Percentiles rank a stretch among this genome's conserved stretches.
These are phyloP conservation scores for Siniperca obscura DNA, from an alignment of 2,797 vertebrate species.

Conservation along the genomic window DNA sequence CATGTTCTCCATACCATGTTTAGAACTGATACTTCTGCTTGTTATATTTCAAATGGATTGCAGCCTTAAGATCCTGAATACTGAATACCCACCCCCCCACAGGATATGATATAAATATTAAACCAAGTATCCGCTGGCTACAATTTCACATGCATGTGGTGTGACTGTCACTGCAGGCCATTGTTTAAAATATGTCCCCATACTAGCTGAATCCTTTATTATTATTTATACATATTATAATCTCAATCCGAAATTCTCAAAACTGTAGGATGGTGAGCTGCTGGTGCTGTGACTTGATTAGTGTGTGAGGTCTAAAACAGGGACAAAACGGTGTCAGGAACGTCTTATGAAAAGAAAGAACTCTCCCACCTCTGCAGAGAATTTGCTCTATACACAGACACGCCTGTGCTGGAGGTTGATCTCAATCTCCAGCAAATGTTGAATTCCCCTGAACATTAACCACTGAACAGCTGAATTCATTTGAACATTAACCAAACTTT, in stretches of 20 bases:
- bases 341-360: constrained; percentile 33
- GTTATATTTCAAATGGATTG: constrained; percentile 58
- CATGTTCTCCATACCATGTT: constrained; percentile 76
- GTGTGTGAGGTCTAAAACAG: constrained; percentile 17
- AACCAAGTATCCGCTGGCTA: constrained; percentile 59
- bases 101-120: constrained; percentile 61
- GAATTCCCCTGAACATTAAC: constrained; percentile 83
- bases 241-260: constrained; percentile 3
- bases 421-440: constrained; percentile 74
- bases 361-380: constrained; percentile 49
- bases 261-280: not conserved
- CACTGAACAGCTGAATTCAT: constrained; percentile 75
- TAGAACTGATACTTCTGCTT: constrained; percentile 61
- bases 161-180: constrained; percentile 23
- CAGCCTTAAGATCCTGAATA: constrained; percentile 49
- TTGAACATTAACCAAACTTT: constrained; percentile 81
- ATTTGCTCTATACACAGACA: constrained; percentile 53
- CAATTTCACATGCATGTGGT: constrained; percentile 60
- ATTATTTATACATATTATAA: constrained; percentile 16
- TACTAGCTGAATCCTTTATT: constrained; percentile 14
- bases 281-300: constrained; percentile 6
- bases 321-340: constrained; percentile 25
- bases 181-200: constrained; percentile 49
- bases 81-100: too few relatives aligned
- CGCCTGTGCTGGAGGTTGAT: constrained; percentile 69